These are phyloP conservation scores for Yoshiicerus persimilis DNA, from an alignment of 1,140 invertebrate species.

Conservation along the genomic window DNA sequence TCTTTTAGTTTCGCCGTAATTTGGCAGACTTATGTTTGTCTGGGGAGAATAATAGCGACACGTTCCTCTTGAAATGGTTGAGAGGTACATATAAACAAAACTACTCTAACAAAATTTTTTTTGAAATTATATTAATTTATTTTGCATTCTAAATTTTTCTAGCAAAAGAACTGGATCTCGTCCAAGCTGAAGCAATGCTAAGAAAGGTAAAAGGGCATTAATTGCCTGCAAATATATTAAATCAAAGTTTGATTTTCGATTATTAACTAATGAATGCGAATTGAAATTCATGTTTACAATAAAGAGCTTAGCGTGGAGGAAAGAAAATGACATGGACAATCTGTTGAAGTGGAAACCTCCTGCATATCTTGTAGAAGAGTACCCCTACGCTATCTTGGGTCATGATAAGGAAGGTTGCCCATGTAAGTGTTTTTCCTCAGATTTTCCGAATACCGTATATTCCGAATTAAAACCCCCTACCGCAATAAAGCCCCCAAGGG, in stretches of 20 bases:
- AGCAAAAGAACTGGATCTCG: not conserved
- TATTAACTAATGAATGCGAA: no score
- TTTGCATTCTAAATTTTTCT: not conserved
- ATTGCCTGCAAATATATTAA: not conserved
- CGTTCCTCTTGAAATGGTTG: slow-evolving; percentile 10
- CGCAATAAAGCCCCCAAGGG: no score
- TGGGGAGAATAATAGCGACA: not conserved
- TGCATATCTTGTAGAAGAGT: not conserved
- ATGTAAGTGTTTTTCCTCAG: no score
- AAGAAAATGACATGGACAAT: slow-evolving; percentile 8
- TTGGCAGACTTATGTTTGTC: not conserved
- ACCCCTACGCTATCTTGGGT: not conserved
- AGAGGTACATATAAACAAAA: not conserved
- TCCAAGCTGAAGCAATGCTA: slow-evolving; percentile 33
- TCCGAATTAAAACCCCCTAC: no score
- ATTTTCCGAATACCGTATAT: not conserved
- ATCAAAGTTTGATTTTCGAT: not conserved
- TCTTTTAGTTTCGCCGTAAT: not conserved
- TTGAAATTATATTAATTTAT: not conserved
- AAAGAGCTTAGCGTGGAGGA: slow-evolving; percentile 1
- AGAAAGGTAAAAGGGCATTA: not conserved
- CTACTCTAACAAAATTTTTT: not conserved
- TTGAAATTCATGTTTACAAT: no score
- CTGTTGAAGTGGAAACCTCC: slow-evolving; percentile 23
- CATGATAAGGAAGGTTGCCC: no score